phyloP scores from a whole-genome alignment of 2,888 invertebrate species.

The Dryobota labecula region DNA sequence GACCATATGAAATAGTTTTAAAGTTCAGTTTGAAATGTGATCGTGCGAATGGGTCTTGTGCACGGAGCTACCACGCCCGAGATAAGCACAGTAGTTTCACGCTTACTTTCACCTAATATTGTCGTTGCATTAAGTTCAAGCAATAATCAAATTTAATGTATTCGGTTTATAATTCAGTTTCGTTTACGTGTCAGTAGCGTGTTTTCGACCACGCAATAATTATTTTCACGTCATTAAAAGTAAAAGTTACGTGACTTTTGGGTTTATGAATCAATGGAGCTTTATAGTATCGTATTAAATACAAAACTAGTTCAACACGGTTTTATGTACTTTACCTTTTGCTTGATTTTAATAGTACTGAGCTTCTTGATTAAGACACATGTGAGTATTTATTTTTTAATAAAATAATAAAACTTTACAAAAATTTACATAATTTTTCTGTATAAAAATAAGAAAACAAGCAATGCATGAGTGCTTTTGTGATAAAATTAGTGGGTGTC shows the following conservation, averaged over 20 bases:
- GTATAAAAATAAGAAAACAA: no score
- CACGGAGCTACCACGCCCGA: background rate
- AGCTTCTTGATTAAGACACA: conserved; percentile 3
- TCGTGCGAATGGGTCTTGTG: background rate
- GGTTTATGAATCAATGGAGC: background rate
- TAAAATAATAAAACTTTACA: no score
- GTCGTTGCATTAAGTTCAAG: background rate
- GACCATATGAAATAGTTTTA: background rate
- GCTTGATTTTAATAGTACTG: background rate
- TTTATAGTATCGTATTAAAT: background rate
- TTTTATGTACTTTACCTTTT: background rate
- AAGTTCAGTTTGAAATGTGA: background rate
- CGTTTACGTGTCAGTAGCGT: background rate
- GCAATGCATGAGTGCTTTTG: no score
- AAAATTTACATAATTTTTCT: no score
- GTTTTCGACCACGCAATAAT: background rate
- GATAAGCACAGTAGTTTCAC: conserved; percentile 33
- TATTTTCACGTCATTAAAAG: background rate
- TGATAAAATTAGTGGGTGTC: no score
- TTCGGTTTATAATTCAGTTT: conserved; percentile 9
- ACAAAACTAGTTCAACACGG: no score
- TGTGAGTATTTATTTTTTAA: conserved; percentile 17
- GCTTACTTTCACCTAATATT: background rate
- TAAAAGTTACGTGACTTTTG: background rate
- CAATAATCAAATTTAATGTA: background rate